Base-by-base conservation (phyloP, 1,140 invertebrate genomes). In the Drosophila kohkoa region DNA sequence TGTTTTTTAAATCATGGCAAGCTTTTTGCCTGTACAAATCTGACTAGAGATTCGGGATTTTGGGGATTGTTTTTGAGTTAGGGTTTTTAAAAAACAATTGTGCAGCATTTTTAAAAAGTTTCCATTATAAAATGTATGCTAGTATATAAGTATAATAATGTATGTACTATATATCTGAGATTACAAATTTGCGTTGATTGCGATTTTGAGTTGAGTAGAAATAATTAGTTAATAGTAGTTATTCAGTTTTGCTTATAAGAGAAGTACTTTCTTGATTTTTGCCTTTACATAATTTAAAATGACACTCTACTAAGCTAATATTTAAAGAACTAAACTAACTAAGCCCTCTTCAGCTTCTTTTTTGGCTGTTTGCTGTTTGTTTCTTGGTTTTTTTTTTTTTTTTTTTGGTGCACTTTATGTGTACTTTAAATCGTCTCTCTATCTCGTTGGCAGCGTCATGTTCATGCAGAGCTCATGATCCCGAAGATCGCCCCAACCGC, bases 401-500 rank as follows among this genome's bases (percentile, higher is more conserved):
- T 13, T 43, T 65, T 70, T 65, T 65, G 62, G 45, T 75, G 28
- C 16, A 25, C 11, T 48, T 13, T 60, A 1, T 38, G 20, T 25
- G 20, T 25, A 25, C 20, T 16, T 8, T 30, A 16, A 30, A 20
- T 45, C 30, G 10, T 4, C 15, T 52, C 43, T 81, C 70, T 92
- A 90, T 71, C 87, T 90, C 52, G 63, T 83, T 58, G 81, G 58
- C 52, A 92, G 65, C 38, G 92, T 86, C 85, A 92, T 92, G 66
- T 92, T 92, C 5, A 91, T 77, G 68, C 92, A 92, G 10, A 92
- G 75, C 57, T 90, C 77, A 46, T 92, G 92, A 82, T 92, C 92
- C 15, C 92, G 59, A 11, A 77, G 83, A 93, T 99, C 99, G n/a
- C 98, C 98, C 98, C 98, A 99, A 0, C 98, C 98, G 8, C 99